Percentiles rank a stretch among this genome's conserved stretches.
Conservation (phyloP, 35 echinoderm and acorn worm species). For the Patiria miniata region DNA sequence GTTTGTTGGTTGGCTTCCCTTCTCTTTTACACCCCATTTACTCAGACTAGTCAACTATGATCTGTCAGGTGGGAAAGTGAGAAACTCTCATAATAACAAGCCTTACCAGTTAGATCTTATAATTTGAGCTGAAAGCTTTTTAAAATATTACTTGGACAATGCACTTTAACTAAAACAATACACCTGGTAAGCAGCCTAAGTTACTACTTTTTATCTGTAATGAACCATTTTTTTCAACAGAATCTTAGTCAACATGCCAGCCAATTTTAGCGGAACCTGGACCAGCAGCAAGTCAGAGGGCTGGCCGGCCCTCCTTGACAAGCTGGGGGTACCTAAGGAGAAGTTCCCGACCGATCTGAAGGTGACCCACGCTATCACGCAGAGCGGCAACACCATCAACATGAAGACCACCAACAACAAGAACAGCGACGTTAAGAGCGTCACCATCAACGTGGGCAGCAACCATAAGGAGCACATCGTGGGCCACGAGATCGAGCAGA, state of each 20-base stretch:
- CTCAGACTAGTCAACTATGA: no score
- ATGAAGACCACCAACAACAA: constrained; percentile 18
- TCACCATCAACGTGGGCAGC: background rate
- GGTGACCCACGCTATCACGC: background rate
- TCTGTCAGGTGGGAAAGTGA: no score
- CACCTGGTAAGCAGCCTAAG: no score
- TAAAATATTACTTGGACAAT: no score
- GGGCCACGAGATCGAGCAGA: background rate
- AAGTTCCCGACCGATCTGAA: background rate
- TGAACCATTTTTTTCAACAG: no score
- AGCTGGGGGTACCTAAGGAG: background rate
- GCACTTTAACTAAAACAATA: no score
- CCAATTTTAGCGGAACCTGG: background rate
- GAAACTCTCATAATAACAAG: no score
- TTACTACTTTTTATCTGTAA: no score
- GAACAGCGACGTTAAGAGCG: background rate
- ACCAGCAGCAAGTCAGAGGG: background rate
- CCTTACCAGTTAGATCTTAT: no score
- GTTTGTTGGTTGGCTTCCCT: no score
- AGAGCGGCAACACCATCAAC: background rate
- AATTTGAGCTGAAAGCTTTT: no score
- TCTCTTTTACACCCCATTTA: no score
- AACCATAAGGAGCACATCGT: background rate
- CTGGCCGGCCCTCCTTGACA: background rate
- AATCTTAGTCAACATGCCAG: background rate